Evolutionary conservation across 2,797 vertebrate species (phyloP).

Genomic region (Danio aesculapii): DNA sequence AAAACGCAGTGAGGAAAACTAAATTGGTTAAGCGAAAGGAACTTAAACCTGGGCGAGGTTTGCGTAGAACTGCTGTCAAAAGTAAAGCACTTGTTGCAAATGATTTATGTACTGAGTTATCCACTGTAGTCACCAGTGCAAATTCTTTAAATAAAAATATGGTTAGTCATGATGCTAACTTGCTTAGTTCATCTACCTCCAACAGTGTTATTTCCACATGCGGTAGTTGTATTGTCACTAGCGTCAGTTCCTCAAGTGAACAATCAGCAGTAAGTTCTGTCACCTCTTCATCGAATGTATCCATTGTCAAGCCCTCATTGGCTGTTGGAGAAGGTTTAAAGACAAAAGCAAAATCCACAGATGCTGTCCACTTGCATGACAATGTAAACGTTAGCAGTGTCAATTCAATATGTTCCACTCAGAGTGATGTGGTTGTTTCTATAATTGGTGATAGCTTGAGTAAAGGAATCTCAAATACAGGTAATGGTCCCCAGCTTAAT

Average conservation of each 20-base stretch:
- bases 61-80: conserved; percentile 61
- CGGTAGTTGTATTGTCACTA: conserved; percentile 48
- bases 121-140: conserved; percentile 8
- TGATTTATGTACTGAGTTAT: conserved; percentile 13
- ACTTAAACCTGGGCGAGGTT: conserved; percentile 54
- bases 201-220: conserved; percentile 57
- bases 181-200: neutral
- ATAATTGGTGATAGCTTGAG: conserved; percentile 58
- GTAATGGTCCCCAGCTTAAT: conserved; percentile 49
- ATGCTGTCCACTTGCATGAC: conserved; percentile 53
- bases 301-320: conserved; percentile 14
- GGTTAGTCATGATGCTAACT: conserved; percentile 15
- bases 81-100: conserved; percentile 57
- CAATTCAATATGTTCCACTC: conserved; percentile 52
- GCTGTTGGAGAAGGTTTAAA: conserved; percentile 27
- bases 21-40: conserved; percentile 79
- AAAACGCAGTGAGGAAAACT: conserved; percentile 79
- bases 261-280: conserved; percentile 47
- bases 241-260: conserved; percentile 37
- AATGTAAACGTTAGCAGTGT: conserved; percentile 35
- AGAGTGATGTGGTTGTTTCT: conserved; percentile 45
- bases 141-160: conserved; percentile 33
- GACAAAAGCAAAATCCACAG: conserved; percentile 24
- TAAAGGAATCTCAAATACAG: conserved; percentile 16
- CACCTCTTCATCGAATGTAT: conserved; percentile 21